A percentile compares a stretch with the other conserved stretches of the same genome.
Conservation (phyloP, 2,113 vertebrate genomes). For the Lates calcarifer region DNA sequence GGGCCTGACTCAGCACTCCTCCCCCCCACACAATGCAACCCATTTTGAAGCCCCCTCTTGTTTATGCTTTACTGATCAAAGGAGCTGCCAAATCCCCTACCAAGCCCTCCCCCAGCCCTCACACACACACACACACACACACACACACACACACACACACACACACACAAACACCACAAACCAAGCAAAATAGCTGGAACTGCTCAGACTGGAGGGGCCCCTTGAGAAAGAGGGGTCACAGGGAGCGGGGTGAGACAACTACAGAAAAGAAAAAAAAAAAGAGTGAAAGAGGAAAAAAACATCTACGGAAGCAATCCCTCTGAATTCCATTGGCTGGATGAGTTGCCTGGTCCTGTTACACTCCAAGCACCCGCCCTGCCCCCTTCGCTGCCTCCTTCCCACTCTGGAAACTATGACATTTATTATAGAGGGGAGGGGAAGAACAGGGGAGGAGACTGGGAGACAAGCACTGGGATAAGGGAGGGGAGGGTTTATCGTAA, state of each 20-base stretch:
- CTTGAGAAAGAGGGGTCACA: constrained; percentile 87
- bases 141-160: constrained; percentile 74
- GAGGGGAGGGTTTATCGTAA: constrained; percentile 70
- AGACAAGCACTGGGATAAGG: constrained; percentile 60
- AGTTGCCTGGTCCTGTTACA: constrained; percentile 85
- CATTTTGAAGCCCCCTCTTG: constrained; percentile 90
- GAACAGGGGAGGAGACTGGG: constrained; percentile 50
- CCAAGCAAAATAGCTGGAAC: constrained; percentile 87
- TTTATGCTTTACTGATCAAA: constrained; percentile 96
- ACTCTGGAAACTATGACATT: constrained; percentile 90
- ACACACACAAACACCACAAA: constrained; percentile 77
- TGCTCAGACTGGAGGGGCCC: constrained; percentile 82
- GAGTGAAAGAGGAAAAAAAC: constrained; percentile 52
- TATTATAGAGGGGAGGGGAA: constrained; percentile 76
- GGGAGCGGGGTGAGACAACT: constrained; percentile 68
- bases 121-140: constrained; percentile 77
- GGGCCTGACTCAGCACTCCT: constrained; percentile 87
- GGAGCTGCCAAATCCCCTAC: constrained; percentile 87
- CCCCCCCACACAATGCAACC: constrained; percentile 85
- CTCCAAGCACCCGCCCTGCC: constrained; percentile 81
- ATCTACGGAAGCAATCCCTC: constrained; percentile 80
- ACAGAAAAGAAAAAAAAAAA: constrained; percentile 58
- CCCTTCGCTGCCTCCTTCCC: constrained; percentile 61
- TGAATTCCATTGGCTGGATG: constrained; percentile 84
- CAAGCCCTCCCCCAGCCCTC: constrained; percentile 79